phyloP scores from a whole-genome alignment of 2,888 invertebrate species.

The Cryptops parisi region DNA sequence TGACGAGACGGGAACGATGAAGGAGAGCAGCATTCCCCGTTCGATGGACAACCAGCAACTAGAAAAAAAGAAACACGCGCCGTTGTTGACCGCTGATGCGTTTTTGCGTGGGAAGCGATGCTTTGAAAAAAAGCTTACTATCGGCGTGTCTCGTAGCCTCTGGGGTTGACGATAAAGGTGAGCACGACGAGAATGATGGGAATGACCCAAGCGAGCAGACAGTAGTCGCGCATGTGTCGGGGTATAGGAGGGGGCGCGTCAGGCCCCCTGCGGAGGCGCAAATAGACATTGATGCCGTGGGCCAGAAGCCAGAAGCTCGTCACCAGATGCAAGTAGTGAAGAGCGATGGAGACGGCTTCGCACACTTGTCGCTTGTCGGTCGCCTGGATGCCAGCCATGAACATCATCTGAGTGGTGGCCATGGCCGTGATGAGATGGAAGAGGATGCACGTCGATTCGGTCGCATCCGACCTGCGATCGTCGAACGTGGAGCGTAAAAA shows the following conservation, averaged over 20 bases:
- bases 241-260: slow-evolving; percentile 40
- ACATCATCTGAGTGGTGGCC: slow-evolving; percentile 21
- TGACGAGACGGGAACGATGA: slow-evolving; percentile 54
- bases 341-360: slow-evolving; percentile 47
- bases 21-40: slow-evolving; percentile 58
- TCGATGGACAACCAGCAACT: slow-evolving; percentile 60
- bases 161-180: slow-evolving; percentile 49
- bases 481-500: not conserved
- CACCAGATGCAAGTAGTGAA: slow-evolving; percentile 54
- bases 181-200: slow-evolving; percentile 30
- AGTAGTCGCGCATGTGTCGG: slow-evolving; percentile 18
- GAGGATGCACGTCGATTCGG: slow-evolving; percentile 21
- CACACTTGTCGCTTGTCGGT: slow-evolving; percentile 38
- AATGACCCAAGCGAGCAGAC: slow-evolving; percentile 20
- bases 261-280: slow-evolving; percentile 36
- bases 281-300: slow-evolving; percentile 39
- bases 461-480: slow-evolving; percentile 17
- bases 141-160: slow-evolving; percentile 53
- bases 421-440: slow-evolving; percentile 21
- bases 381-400: slow-evolving; percentile 20
- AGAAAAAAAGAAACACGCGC: slow-evolving; percentile 11
- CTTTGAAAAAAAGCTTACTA: too few species aligned
- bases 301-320: slow-evolving; percentile 55
- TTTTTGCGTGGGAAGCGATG: too few species aligned
- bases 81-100: too few species aligned